Conservation (phyloP, 2,888 invertebrate genomes). For the Lamellibrachia satsuma region DNA sequence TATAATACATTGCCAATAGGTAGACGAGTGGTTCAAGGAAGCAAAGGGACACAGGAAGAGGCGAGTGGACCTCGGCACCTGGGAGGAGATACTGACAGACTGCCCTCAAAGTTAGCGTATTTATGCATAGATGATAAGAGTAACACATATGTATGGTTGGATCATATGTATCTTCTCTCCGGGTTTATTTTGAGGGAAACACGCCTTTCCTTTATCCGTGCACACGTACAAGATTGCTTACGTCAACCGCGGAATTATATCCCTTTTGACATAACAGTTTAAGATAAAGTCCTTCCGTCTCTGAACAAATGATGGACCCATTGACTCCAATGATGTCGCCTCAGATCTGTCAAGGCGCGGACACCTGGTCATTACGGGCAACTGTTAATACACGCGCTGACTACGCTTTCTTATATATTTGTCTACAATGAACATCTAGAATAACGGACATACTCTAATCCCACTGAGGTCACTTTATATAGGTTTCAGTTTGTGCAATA, state of each 20-base stretch:
- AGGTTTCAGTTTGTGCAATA: background rate
- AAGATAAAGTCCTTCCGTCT: background rate
- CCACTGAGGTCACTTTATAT: background rate
- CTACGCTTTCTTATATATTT: too few species aligned
- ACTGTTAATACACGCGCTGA: background rate
- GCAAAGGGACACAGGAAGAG: too few species aligned
- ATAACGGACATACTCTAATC: background rate
- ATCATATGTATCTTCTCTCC: too few species aligned
- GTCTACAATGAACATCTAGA: background rate
- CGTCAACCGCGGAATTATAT: background rate
- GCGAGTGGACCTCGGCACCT: too few species aligned
- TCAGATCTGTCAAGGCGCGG: background rate
- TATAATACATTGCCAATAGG: too few species aligned
- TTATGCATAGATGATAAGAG: too few species aligned
- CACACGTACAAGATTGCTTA: background rate
- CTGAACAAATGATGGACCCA: background rate
- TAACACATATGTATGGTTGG: too few species aligned
- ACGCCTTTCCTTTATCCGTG: background rate
- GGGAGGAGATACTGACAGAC: too few species aligned
- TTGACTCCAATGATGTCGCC: background rate
- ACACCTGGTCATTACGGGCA: background rate
- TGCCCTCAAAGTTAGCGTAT: too few species aligned
- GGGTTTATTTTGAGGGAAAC: too few species aligned
- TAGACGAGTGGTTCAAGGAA: too few species aligned
- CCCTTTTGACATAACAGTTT: background rate